phyloP scores from a whole-genome alignment of 2,113 vertebrate species.

The Thamnophis sirtalis region DNA sequence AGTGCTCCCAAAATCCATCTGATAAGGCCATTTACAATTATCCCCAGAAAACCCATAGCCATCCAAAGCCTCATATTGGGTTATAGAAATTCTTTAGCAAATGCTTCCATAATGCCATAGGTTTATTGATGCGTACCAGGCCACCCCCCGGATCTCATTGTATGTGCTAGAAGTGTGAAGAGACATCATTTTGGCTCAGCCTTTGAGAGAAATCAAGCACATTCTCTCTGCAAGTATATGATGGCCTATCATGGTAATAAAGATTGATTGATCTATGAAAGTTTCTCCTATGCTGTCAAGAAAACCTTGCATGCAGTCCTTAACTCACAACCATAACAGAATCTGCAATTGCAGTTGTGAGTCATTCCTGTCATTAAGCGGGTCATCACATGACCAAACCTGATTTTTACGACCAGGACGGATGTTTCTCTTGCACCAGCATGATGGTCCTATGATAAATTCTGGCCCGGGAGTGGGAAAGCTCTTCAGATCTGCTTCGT shows the following conservation, averaged over 20 bases:
- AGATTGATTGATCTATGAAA: background rate
- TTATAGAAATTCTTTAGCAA: slow-evolving; percentile 38
- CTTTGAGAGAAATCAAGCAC: background rate
- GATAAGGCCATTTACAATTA: slow-evolving; percentile 17
- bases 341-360: background rate
- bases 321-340: background rate
- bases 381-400: no score
- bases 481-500: background rate
- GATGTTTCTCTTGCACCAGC: background rate
- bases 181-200: background rate
- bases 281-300: background rate
- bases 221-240: background rate
- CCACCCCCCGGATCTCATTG: background rate
- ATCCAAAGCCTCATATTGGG: slow-evolving; percentile 14
- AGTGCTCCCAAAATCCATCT: background rate
- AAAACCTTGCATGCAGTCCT: background rate
- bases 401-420: background rate
- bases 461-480: background rate
- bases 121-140: background rate
- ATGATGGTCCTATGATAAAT: background rate
- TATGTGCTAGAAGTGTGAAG: background rate
- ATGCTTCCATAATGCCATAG: slow-evolving; percentile 28
- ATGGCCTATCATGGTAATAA: background rate
- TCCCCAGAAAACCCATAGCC: slow-evolving; percentile 13
- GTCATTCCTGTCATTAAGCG: background rate